Evolutionary conservation across 2,113 vertebrate species (phyloP).

Genomic region (Lepus europaeus): DNA sequence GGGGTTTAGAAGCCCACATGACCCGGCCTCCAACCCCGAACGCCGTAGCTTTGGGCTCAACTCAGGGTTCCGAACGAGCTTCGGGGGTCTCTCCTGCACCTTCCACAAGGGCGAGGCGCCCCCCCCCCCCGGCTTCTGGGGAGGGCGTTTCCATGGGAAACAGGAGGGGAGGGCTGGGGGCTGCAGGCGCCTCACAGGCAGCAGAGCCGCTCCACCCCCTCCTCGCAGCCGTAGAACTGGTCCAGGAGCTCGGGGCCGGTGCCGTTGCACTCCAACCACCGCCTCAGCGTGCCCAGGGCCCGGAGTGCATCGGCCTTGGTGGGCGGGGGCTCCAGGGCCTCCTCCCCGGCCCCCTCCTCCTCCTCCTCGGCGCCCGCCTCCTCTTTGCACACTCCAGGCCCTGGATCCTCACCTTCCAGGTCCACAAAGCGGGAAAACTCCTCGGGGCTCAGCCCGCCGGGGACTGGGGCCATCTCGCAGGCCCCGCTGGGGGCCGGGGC

Average conservation of each 20-base stretch:
- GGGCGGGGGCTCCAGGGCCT: slow-evolving; percentile 29
- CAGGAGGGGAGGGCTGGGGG: slow-evolving; percentile 17
- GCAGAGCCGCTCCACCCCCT: slow-evolving; percentile 80
- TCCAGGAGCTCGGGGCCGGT: slow-evolving; percentile 65
- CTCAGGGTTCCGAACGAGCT: background rate
- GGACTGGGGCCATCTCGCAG: background rate
- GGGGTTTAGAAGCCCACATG: background rate
- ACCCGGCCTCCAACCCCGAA: background rate
- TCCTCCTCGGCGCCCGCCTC: background rate
- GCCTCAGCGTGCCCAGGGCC: slow-evolving; percentile 79
- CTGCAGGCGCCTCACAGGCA: slow-evolving; percentile 51
- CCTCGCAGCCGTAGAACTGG: slow-evolving; percentile 82
- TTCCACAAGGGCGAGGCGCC: background rate
- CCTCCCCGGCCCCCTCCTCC: rapidly evolving
- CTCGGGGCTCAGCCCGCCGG: slow-evolving; percentile 68
- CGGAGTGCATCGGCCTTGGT: slow-evolving; percentile 72
- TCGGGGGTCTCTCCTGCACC: background rate
- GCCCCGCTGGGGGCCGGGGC: background rate
- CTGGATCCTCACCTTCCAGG: slow-evolving; percentile 67
- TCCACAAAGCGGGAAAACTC: slow-evolving; percentile 82
- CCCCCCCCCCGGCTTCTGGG: background rate
- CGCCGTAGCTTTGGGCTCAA: background rate
- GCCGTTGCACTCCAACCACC: slow-evolving; percentile 78
- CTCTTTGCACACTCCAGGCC: slow-evolving; percentile 66
- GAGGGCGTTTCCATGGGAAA: slow-evolving; percentile 82